phyloP scores from a whole-genome alignment of 2,888 invertebrate genomes.

The Liodrosophila aerea region DNA sequence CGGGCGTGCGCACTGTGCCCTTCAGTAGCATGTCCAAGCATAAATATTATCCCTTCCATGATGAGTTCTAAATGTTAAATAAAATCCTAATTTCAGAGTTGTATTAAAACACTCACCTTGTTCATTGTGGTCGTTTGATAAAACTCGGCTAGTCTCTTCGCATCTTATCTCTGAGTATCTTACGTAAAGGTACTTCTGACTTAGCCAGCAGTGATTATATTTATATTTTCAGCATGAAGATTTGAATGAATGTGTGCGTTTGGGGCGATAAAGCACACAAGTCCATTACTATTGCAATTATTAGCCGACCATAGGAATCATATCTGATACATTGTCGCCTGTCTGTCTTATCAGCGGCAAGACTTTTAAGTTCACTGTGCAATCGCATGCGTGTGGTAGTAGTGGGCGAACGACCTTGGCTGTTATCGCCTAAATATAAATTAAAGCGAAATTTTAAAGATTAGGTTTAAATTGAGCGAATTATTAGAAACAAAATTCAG shows the following conservation, averaged over 20 bases:
- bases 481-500: too few species aligned
- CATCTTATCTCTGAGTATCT: constrained; percentile 61
- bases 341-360: constrained; percentile 41
- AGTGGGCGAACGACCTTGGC: constrained; percentile 12
- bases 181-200: constrained; percentile 36
- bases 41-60: constrained; percentile 79
- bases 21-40: constrained; percentile 78
- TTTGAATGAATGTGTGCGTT: constrained; percentile 23
- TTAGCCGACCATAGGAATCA: constrained; percentile 46
- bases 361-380: constrained; percentile 28
- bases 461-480: too few species aligned
- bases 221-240: constrained; percentile 16
- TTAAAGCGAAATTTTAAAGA: too few species aligned
- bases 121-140: constrained; percentile 48
- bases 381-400: constrained; percentile 1
- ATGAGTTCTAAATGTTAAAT: constrained; percentile 65
- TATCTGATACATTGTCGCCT: constrained; percentile 44
- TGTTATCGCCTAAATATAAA: not conserved
- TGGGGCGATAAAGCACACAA: constrained; percentile 30
- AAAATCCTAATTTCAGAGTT: constrained; percentile 32
- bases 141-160: constrained; percentile 18
- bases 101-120: constrained; percentile 32
- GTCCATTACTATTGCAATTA: constrained; percentile 21
- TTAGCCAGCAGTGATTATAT: constrained; percentile 8
- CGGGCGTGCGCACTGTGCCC: constrained; percentile 74